A percentile compares a stretch with the other conserved stretches of the same genome.
Conservation (phyloP, 2,888 invertebrate genomes). For the Clivina fossor region DNA sequence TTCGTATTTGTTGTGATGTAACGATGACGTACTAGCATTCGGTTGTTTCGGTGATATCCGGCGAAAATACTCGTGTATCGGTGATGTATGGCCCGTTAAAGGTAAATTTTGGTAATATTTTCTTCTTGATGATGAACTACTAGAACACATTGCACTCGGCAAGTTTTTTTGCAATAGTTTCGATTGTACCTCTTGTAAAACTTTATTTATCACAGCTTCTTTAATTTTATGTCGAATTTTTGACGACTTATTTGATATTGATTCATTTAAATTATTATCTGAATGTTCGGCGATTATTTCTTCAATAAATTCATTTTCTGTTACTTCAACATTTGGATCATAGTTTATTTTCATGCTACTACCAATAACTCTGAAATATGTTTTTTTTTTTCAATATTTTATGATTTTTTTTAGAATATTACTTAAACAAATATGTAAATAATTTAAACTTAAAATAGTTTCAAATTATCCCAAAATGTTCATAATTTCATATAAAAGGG, state of each 20-base stretch:
- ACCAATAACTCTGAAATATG: constrained; percentile 19
- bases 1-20: constrained; percentile 24
- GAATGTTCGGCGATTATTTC: constrained; percentile 36
- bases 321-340: constrained; percentile 1
- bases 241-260: constrained; percentile 14
- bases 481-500: too few species aligned
- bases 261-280: constrained; percentile 31
- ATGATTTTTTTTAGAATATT: background rate
- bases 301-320: constrained; percentile 29
- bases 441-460: too few species aligned
- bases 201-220: constrained; percentile 43
- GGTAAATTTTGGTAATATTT: background rate
- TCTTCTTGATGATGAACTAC: background rate
- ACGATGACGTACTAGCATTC: too few species aligned
- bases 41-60: too few species aligned
- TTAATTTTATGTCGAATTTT: constrained; percentile 35
- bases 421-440: too few species aligned
- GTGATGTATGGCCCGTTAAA: background rate
- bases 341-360: constrained; percentile 12
- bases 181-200: constrained; percentile 39
- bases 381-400: background rate
- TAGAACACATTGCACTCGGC: constrained; percentile 3
- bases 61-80: constrained; percentile 3
- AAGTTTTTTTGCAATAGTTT: constrained; percentile 37
- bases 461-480: too few species aligned